Evolutionary conservation across 2,113 vertebrate genomes (phyloP), one percentile per base, ranked within the genome.

Genomic region (Odontesthes bonariensis): DNA sequence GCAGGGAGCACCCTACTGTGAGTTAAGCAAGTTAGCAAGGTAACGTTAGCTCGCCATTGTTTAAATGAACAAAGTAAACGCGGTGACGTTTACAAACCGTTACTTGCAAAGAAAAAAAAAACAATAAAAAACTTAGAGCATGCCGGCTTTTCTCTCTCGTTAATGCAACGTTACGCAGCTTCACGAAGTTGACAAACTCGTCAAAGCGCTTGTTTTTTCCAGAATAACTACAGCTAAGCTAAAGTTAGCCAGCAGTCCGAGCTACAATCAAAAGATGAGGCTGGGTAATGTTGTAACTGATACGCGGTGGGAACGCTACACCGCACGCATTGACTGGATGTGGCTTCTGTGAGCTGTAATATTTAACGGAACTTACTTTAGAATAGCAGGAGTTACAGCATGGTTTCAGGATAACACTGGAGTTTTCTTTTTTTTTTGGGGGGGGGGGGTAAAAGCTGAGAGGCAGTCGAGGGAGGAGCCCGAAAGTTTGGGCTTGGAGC

Each of bases 211-310:
- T 46, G 62, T 83, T 77, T 44, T n/a, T 53, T n/a, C 33, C 16
- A 57, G 22, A 69, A 33, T 49, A 38, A 60, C 47, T 60, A 63
- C 12, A 73, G 84, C 82, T 85, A 89, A 73, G 87, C 84, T 88
- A 88, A 79, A 54, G 76, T 66, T 92, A 91, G 88, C 86, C 66
- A 65, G 74, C 47, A 74, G 75, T 49, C 44, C 20, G 56, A 86
- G 84, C 76, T 82, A 76, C 76, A 84, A 75, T 31, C 63, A 74
- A 70, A 75, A 51, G 74, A 85, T 46, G 62, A 64, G 8, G 46
- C 54, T 62, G 64, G n/a, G 9, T 6, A 19, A 11, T 32, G 4
- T 6, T 17, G 3, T 10, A 3, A 14, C 12, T 6, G 4, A 11
- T n/a, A 0, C 19, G 20, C 7, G 7, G 8, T 9, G 0, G 12